phyloP scores from a whole-genome alignment of 2,797 vertebrate genomes.

The Smutsia gigantea region DNA sequence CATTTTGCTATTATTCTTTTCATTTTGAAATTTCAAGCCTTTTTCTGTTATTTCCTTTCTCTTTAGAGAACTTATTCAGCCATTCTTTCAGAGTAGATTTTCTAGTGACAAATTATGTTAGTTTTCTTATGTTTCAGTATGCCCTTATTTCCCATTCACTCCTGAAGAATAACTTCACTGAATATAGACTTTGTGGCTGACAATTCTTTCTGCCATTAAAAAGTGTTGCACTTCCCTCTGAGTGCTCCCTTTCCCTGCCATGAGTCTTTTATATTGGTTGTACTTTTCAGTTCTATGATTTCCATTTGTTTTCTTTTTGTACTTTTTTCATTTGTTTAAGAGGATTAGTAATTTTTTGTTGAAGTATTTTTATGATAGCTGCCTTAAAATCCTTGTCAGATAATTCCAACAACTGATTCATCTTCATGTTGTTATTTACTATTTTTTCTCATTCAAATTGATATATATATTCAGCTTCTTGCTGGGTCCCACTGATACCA shows the following conservation, averaged over 20 bases:
- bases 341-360: background rate
- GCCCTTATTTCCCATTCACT: background rate
- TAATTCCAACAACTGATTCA: background rate
- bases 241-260: no score
- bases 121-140: background rate
- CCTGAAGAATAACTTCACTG: background rate
- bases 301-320: background rate
- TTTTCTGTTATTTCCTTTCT: background rate
- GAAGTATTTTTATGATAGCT: background rate
- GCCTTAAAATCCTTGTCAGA: conserved; percentile 3
- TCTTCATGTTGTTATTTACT: background rate
- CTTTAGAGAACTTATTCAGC: background rate
- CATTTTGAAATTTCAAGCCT: background rate
- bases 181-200: background rate
- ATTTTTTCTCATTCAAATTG: background rate
- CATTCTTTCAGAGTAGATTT: background rate
- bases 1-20: background rate
- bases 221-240: background rate
- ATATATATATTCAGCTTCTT: background rate
- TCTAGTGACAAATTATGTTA: background rate
- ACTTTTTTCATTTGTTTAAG: conserved; percentile 22
- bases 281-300: background rate
- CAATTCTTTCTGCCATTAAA: background rate
- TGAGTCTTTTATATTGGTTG: background rate
- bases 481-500: background rate